Evolutionary conservation across 2,888 invertebrate species (phyloP).

Genomic region (Drosophila suboccidentalis): DNA sequence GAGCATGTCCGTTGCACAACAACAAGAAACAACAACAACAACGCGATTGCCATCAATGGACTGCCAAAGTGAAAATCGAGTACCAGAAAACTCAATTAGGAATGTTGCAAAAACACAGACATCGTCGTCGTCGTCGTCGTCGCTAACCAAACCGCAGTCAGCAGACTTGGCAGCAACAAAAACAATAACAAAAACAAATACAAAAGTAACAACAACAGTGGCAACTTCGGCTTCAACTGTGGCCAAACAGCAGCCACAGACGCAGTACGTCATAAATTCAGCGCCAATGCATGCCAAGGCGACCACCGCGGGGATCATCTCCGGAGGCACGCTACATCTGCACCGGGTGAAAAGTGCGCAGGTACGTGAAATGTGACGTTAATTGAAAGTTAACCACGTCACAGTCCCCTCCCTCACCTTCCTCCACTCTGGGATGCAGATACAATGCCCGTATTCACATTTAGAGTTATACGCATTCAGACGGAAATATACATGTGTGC

Average conservation of each 20-base stretch:
- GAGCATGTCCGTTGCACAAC: slow-evolving; percentile 63
- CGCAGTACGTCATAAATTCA: slow-evolving; percentile 80
- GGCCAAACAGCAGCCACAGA: slow-evolving; percentile 42
- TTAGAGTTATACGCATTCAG: slow-evolving; percentile 1
- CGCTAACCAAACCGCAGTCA: slow-evolving; percentile 30
- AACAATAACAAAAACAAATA: slow-evolving; percentile 29
- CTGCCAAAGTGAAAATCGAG: slow-evolving; percentile 72
- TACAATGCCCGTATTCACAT: slow-evolving; percentile 11
- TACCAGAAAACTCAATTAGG: slow-evolving; percentile 80
- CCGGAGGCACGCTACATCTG: slow-evolving; percentile 69
- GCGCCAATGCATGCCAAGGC: slow-evolving; percentile 72
- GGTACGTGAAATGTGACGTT: slow-evolving; percentile 68
- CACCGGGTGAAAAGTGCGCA: slow-evolving; percentile 71
- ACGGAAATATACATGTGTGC: not conserved
- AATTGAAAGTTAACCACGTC: slow-evolving; percentile 60
- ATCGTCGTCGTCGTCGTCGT: slow-evolving; percentile 8
- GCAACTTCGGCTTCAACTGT: slow-evolving; percentile 19
- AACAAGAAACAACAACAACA: slow-evolving; percentile 33
- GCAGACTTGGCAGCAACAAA: slow-evolving; percentile 11
- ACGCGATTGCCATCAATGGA: slow-evolving; percentile 61
- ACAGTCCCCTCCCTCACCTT: not conserved
- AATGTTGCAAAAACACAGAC: slow-evolving; percentile 66
- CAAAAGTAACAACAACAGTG: slow-evolving; percentile 28
- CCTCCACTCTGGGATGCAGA: not conserved
- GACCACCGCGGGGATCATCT: slow-evolving; percentile 69